Percentiles rank a stretch among this genome's conserved stretches.
Evolutionary conservation across 2,888 invertebrate genomes (phyloP).

Genomic region (Alcis repandata): DNA sequence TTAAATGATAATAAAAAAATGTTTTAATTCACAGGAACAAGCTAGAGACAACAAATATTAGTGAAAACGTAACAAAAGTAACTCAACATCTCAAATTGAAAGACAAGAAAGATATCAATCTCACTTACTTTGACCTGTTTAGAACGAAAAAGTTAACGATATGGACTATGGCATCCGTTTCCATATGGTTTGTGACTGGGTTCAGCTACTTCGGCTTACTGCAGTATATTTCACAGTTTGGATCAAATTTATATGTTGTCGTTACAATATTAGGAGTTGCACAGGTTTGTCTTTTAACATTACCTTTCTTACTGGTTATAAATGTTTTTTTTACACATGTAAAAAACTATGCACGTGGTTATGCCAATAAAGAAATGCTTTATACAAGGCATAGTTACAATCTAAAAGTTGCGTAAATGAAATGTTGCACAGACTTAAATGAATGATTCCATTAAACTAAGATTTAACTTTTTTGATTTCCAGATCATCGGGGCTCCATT

Average conservation of each 20-base stretch:
- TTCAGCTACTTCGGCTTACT: conserved; percentile 63
- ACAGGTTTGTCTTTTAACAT: conserved; percentile 58
- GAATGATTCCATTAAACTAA: too few relatives aligned
- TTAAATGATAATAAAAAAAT: too few relatives aligned
- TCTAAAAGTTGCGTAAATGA: too few relatives aligned
- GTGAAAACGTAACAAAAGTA: conserved; percentile 55
- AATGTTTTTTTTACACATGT: too few relatives aligned
- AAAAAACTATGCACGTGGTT: too few relatives aligned
- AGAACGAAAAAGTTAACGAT: conserved; percentile 54
- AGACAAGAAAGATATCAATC: conserved; percentile 45
- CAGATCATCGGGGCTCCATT: conserved; percentile 59
- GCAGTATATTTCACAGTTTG: conserved; percentile 62
- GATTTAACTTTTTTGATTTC: conserved; percentile 43
- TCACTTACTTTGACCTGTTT: conserved; percentile 62
- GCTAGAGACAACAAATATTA: conserved; percentile 52
- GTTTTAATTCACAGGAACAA: conserved; percentile 62
- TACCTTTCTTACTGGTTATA: background rate
- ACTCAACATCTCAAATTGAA: conserved; percentile 53
- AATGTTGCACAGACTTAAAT: too few relatives aligned
- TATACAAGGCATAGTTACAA: too few relatives aligned
- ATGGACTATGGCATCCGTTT: conserved; percentile 54
- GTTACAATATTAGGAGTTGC: conserved; percentile 59
- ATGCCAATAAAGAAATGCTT: too few relatives aligned
- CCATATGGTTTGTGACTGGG: conserved; percentile 61
- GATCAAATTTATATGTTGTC: conserved; percentile 58